Percentiles rank a stretch among this genome's conserved stretches.
phyloP scores from a whole-genome alignment of 1,140 invertebrate species.

The Temnothorax nylanderi region DNA sequence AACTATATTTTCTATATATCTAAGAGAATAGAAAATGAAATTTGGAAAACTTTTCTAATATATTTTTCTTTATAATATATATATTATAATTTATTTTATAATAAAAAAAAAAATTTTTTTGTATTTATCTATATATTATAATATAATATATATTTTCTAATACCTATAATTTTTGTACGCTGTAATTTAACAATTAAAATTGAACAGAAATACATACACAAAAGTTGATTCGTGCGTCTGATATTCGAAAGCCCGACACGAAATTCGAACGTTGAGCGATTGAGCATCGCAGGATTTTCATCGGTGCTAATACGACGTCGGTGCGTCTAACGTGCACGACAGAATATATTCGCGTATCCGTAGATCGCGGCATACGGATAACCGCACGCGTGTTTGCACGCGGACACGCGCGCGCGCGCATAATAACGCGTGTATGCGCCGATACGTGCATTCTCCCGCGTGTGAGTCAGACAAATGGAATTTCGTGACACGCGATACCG shows the following conservation, averaged over 20 bases:
- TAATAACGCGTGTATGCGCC: slow-evolving; percentile 23
- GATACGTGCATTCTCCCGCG: slow-evolving; percentile 31
- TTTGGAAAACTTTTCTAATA: not conserved
- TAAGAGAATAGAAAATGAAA: not conserved
- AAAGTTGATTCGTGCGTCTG: not conserved
- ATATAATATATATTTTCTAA: not conserved
- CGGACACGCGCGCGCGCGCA: not conserved
- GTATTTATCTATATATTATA: not conserved
- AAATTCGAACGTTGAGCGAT: not conserved
- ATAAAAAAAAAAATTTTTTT: too few species aligned
- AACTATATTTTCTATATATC: not conserved
- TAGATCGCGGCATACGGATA: slow-evolving; percentile 27
- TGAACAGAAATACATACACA: not conserved
- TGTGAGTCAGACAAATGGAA: slow-evolving; percentile 68
- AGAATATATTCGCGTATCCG: not conserved
- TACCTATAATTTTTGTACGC: not conserved
- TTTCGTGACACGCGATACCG: slow-evolving; percentile 73
- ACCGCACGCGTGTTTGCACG: not conserved
- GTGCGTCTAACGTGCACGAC: not conserved
- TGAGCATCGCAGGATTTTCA: not conserved
- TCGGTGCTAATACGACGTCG: not conserved
- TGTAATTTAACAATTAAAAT: not conserved
- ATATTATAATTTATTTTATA: too few species aligned
- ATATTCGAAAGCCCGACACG: not conserved
- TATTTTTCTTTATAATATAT: not conserved